Base-by-base conservation (phyloP, 2,888 invertebrate genomes). In the Chymomyza procnemis region DNA sequence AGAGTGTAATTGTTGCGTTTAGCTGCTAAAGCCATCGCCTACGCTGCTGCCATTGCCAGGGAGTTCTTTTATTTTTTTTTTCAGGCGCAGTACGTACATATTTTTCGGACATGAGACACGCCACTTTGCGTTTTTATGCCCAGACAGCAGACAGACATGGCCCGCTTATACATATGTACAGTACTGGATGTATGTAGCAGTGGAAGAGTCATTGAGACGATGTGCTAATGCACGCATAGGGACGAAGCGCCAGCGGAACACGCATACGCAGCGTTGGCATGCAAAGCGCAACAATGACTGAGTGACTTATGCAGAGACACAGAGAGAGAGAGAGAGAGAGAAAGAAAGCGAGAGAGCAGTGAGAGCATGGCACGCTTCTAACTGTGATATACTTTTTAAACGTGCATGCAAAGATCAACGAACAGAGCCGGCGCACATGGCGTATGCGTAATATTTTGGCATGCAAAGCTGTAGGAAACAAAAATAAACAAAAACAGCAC, bases 101-200 rank as follows among this genome's bases (percentile, higher is more conserved):
- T 67, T 74, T 80, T 75, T 69, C 72, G 79, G 87, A 81, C 79
- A 78, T 73, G 65, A 80, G 80, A 80, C 87, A 84, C 83, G 83
- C 83, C 61, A 83, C 76, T 81, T 83, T 81, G 78, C 86, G 83
- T 84, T 84, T 80, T 26, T 77, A 26, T 54, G 72, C 70, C 70
- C 79, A 75, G 78, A 66, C 71, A 66, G 46, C 64, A 48, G 61
- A 72, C 72, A 73, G 64, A 72, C 71, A 64, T 56, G 21, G 26
- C 55, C 21, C 16, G 21, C n/a, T 14, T 9, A 48, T 12, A 19
- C 14, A 26, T 26, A 26, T 26, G 26, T 26, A 26, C 19, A 55
- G 56, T 30, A 47, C 50, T 18, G 52, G 65, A 63, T 74, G 74
- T 64, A 74, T 75, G 71, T 26, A 26, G 26, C 67, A 66, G 69